phyloP scores from a whole-genome alignment of 2,113 vertebrate genomes.

The Leucopternis melanops region DNA sequence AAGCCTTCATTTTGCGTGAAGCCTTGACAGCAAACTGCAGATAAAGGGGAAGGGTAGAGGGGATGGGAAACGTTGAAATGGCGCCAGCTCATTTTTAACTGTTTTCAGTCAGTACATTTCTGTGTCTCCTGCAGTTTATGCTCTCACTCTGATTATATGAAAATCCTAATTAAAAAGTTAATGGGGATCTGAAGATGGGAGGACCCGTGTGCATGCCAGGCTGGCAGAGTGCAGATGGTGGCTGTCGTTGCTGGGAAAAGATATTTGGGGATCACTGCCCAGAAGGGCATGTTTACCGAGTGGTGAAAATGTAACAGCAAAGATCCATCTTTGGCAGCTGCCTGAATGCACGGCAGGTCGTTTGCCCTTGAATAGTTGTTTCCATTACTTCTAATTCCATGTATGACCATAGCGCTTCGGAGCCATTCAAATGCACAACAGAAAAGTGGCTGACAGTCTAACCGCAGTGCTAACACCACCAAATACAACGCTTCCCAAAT shows the following conservation, averaged over 20 bases:
- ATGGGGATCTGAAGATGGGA: not conserved
- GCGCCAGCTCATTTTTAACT: not conserved
- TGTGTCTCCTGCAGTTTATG: not conserved
- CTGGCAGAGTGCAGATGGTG: not conserved
- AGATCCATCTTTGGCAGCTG: not conserved
- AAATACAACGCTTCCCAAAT: not conserved
- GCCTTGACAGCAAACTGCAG: conserved; percentile 14
- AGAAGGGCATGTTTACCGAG: not conserved
- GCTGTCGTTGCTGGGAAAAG: not conserved
- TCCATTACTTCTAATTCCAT: not conserved
- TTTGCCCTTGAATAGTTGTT: not conserved
- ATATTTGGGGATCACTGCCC: not conserved
- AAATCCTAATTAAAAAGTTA: conserved; percentile 12
- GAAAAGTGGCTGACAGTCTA: not conserved
- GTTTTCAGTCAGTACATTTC: not conserved
- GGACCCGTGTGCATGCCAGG: not conserved
- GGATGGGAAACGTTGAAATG: not conserved
- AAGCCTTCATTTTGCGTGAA: not conserved
- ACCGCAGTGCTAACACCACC: not conserved
- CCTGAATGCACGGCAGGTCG: not conserved
- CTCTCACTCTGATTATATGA: not conserved
- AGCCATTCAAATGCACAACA: not conserved
- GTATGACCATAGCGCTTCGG: not conserved
- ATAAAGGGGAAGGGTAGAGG: not conserved
- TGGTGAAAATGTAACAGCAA: conserved; percentile 21